Evolutionary conservation across 1,140 invertebrate species (phyloP).

Genomic region (Saccostrea echinata): DNA sequence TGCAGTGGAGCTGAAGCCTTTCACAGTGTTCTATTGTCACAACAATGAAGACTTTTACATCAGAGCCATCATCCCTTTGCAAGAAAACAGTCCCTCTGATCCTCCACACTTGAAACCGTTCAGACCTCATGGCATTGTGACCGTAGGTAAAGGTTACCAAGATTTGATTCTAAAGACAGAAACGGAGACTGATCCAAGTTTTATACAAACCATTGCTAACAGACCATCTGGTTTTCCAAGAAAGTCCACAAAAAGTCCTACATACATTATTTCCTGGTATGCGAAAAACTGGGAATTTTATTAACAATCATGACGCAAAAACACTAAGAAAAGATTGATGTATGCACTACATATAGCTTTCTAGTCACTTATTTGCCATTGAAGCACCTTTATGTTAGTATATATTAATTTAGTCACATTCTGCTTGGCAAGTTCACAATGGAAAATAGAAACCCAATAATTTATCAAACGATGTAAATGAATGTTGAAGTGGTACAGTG

Average conservation of each 20-base stretch:
- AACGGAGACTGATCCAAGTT: neutral
- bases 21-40: slow-evolving; percentile 71
- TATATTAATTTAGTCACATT: too few relatives aligned
- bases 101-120: neutral
- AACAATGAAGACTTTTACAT: slow-evolving; percentile 70
- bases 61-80: slow-evolving; percentile 67
- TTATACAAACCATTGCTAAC: slow-evolving; percentile 3
- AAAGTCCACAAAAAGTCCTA: slow-evolving; percentile 54
- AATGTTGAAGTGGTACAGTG: too few relatives aligned
- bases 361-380: neutral
- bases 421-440: too few relatives aligned
- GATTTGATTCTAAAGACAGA: slow-evolving; percentile 59
- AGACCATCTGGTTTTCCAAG: neutral
- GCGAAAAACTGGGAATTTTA: slow-evolving; percentile 72
- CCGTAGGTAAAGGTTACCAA: slow-evolving; percentile 66
- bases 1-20: slow-evolving; percentile 62
- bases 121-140: slow-evolving; percentile 62
- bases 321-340: neutral
- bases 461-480: too few relatives aligned
- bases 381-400: neutral
- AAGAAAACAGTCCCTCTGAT: slow-evolving; percentile 17
- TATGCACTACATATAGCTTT: neutral
- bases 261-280: slow-evolving; percentile 69
- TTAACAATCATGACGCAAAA: slow-evolving; percentile 43
- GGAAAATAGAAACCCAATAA: too few relatives aligned